These are phyloP conservation scores for Torymus tubicola DNA, from an alignment of 2,888 invertebrate species.

Conservation along the genomic window DNA sequence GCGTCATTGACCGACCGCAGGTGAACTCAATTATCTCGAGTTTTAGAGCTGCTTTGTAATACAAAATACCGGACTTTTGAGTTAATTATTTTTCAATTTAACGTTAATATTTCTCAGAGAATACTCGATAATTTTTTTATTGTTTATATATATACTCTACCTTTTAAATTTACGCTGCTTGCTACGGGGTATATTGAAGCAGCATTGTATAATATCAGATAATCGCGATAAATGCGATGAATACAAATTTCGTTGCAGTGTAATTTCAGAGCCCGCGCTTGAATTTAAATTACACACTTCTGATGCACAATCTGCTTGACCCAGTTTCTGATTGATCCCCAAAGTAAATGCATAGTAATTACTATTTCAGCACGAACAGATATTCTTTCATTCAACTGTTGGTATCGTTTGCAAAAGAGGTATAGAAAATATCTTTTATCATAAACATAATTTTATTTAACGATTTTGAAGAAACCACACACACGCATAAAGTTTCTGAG, in stretches of 20 bases:
- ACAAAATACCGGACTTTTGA: background rate
- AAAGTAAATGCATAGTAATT: background rate
- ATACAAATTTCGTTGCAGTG: slow-evolving; percentile 33
- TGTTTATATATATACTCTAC: too few relatives aligned
- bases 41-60: background rate
- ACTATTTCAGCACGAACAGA: too few relatives aligned
- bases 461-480: too few relatives aligned
- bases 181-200: background rate
- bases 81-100: too few relatives aligned
- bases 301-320: slow-evolving; percentile 28
- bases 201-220: slow-evolving; percentile 3
- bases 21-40: slow-evolving; percentile 35
- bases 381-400: too few relatives aligned
- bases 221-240: slow-evolving; percentile 21
- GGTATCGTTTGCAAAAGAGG: too few relatives aligned
- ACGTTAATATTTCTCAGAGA: too few relatives aligned
- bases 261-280: slow-evolving; percentile 31
- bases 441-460: too few relatives aligned
- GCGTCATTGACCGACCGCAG: slow-evolving; percentile 34
- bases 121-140: too few relatives aligned
- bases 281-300: slow-evolving; percentile 34
- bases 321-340: slow-evolving; percentile 20
- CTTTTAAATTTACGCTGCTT: too few relatives aligned
- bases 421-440: too few relatives aligned
- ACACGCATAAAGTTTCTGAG: too few relatives aligned